Evolutionary conservation across 1,140 invertebrate species (phyloP).

Genomic region (Leptinotarsa texana): DNA sequence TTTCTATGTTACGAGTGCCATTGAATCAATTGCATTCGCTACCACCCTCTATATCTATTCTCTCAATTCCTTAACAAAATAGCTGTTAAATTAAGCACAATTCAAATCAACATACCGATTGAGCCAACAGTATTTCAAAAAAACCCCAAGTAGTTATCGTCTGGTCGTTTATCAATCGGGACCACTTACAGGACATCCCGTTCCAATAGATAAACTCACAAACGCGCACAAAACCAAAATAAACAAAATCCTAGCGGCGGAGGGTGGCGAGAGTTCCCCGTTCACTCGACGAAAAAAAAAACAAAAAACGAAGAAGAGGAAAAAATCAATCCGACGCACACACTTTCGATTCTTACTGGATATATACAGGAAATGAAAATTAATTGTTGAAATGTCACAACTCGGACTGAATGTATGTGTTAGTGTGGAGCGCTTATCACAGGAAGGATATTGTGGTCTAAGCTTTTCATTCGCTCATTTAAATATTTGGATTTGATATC

Average conservation of each 20-base stretch:
- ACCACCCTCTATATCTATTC: too few relatives aligned
- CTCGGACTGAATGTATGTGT: neutral
- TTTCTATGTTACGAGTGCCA: too few relatives aligned
- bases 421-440: neutral
- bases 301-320: neutral
- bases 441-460: conserved; percentile 24
- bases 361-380: conserved; percentile 20
- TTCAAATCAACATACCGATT: neutral
- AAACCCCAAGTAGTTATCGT: conserved; percentile 29
- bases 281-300: neutral
- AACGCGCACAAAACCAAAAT: conserved; percentile 21
- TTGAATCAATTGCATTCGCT: too few relatives aligned
- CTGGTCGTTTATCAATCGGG: conserved; percentile 32
- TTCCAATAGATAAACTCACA: conserved; percentile 21
- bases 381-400: conserved; percentile 17
- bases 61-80: too few relatives aligned
- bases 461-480: conserved; percentile 15
- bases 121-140: neutral
- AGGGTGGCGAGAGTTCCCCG: conserved; percentile 8
- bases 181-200: conserved; percentile 38
- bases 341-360: neutral
- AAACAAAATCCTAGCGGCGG: neutral
- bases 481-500: conserved; percentile 19
- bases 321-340: neutral
- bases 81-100: too few relatives aligned